phyloP scores from a whole-genome alignment of 23 tunicate genomes.

The Phallusia fumigata region DNA sequence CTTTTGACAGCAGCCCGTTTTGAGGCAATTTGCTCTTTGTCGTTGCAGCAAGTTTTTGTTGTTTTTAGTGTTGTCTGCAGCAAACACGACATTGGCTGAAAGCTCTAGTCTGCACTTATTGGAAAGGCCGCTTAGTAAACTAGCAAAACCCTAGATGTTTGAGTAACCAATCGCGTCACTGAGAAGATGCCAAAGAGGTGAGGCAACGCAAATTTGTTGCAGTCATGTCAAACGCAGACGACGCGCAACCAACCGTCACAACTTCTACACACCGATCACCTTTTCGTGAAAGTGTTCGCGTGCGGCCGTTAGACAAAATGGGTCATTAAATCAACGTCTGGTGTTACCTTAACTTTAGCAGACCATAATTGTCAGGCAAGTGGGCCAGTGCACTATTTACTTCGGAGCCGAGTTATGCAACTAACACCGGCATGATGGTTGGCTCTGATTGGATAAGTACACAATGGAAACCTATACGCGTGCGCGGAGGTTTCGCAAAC shows the following conservation, averaged over 20 bases:
- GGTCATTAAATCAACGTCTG: not conserved
- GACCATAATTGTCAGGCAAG: not conserved
- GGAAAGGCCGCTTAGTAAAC: too few relatives aligned
- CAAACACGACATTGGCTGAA: too few relatives aligned
- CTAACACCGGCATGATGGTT: not conserved
- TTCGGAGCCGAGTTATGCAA: not conserved
- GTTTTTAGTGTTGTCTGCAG: too few relatives aligned
- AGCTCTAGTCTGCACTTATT: too few relatives aligned
- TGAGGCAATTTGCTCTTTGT: too few relatives aligned
- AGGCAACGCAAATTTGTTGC: conserved; percentile 11
- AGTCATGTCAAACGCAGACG: conserved; percentile 34
- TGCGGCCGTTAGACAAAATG: not conserved
- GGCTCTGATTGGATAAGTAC: not conserved
- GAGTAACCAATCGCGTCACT: not conserved
- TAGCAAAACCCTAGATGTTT: too few relatives aligned
- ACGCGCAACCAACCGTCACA: conserved; percentile 3
- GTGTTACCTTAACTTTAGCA: not conserved
- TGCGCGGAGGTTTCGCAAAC: too few relatives aligned
- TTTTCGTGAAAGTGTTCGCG: conserved; percentile 3
- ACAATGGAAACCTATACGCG: not conserved
- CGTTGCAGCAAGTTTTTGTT: too few relatives aligned
- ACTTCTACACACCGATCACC: not conserved
- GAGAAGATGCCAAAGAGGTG: not conserved
- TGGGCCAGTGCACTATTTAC: not conserved
- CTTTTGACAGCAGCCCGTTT: too few relatives aligned